Percentiles rank a stretch among this genome's conserved stretches.
These are phyloP conservation scores for Mellilla xanthometata DNA, from an alignment of 2,888 invertebrate genomes.

Conservation along the genomic window DNA sequence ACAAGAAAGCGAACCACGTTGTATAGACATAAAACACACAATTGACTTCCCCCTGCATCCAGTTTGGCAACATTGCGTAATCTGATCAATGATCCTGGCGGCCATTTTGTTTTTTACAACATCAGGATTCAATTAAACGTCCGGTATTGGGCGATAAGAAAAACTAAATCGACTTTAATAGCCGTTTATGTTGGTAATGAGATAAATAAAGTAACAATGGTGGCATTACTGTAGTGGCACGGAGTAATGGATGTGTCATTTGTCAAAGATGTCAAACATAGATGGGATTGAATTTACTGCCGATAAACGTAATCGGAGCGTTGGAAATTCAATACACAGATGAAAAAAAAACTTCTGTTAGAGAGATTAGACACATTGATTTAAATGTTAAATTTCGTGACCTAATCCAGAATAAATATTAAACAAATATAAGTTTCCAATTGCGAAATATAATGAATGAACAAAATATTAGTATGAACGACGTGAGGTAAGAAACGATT, in stretches of 20 bases:
- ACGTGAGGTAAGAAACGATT: slow-evolving; percentile 21
- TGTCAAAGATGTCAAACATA: slow-evolving; percentile 32
- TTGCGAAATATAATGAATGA: too few species aligned
- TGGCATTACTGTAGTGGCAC: slow-evolving; percentile 41
- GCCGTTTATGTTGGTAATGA: slow-evolving; percentile 49
- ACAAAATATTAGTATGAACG: neutral
- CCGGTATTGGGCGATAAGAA: slow-evolving; percentile 52
- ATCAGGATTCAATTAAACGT: slow-evolving; percentile 71
- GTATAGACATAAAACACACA: slow-evolving; percentile 45
- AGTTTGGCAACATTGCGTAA: slow-evolving; percentile 77
- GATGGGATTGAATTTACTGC: slow-evolving; percentile 19
- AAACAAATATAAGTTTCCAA: too few species aligned
- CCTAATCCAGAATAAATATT: too few species aligned
- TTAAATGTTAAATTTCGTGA: too few species aligned
- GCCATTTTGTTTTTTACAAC: slow-evolving; percentile 60
- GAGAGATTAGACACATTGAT: too few species aligned
- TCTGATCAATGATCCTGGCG: slow-evolving; percentile 74
- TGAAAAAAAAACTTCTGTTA: too few species aligned
- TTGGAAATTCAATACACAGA: too few species aligned
- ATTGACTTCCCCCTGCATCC: slow-evolving; percentile 65
- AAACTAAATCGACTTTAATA: slow-evolving; percentile 50
- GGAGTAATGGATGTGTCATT: slow-evolving; percentile 42
- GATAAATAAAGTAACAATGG: slow-evolving; percentile 48
- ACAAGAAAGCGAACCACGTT: slow-evolving; percentile 17
- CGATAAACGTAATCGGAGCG: slow-evolving; percentile 11